phyloP scores from a whole-genome alignment of 2,888 invertebrate genomes.

The Oxyteleia sp. region DNA sequence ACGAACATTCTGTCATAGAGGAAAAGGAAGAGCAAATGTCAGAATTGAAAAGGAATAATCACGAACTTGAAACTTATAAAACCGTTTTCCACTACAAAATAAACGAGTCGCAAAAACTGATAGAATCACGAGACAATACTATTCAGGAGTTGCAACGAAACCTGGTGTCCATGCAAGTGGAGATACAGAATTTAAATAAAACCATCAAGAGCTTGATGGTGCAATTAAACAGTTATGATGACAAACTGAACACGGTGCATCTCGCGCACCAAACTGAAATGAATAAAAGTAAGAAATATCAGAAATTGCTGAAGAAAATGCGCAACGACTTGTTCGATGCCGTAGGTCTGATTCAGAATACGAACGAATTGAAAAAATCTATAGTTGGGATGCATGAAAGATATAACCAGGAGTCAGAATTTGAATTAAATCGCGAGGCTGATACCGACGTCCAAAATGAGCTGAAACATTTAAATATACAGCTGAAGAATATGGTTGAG shows the following conservation, averaged over 20 bases:
- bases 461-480: constrained; percentile 93
- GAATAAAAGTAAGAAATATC: constrained; percentile 89
- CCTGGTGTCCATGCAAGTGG: constrained; percentile 94
- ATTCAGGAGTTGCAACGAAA: constrained; percentile 95
- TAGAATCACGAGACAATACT: constrained; percentile 95
- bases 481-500: constrained; percentile 91
- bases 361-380: constrained; percentile 89
- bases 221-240: constrained; percentile 92
- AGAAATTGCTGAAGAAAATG: constrained; percentile 91
- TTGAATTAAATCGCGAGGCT: constrained; percentile 90
- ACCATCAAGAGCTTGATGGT: constrained; percentile 92
- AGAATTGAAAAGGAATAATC: constrained; percentile 94
- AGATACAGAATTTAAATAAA: constrained; percentile 93
- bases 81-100: constrained; percentile 97
- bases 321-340: constrained; percentile 94
- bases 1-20: constrained; percentile 94
- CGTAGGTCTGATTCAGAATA: constrained; percentile 93
- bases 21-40: constrained; percentile 95
- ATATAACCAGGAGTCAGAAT: constrained; percentile 91
- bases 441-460: constrained; percentile 93
- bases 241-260: constrained; percentile 92
- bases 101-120: constrained; percentile 94
- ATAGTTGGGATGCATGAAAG: constrained; percentile 90
- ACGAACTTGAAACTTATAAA: constrained; percentile 96
- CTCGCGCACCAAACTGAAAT: constrained; percentile 91